Percentiles rank a stretch among this genome's conserved stretches.
Conservation (phyloP, 2,888 invertebrate genomes). For the Netelia fuscicornis region DNA sequence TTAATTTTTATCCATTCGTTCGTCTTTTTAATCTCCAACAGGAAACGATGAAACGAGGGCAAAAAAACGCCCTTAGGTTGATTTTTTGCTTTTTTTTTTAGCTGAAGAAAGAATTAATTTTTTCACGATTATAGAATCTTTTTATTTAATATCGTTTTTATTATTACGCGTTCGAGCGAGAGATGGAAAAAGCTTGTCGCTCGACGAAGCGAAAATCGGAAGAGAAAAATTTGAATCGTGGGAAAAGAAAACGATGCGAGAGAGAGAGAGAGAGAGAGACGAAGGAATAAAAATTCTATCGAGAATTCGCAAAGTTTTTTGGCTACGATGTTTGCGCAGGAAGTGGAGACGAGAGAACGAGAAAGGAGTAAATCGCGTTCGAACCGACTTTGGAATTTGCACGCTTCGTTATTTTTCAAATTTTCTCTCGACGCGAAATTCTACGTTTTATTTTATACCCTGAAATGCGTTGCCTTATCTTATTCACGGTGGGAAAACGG, state of each 20-base stretch:
- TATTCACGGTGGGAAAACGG: neutral
- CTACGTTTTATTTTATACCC: neutral
- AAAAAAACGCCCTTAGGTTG: neutral
- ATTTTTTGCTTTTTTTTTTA: neutral
- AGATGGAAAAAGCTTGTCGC: neutral
- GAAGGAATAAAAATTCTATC: neutral
- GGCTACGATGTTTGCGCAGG: neutral
- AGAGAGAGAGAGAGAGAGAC: neutral
- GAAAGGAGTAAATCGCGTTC: conserved; percentile 10
- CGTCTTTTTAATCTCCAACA: neutral
- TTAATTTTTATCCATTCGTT: neutral
- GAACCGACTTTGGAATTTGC: conserved; percentile 21
- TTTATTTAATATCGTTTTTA: too few relatives aligned
- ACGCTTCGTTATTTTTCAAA: neutral
- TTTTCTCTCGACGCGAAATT: neutral
- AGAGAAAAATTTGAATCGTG: conserved; percentile 10
- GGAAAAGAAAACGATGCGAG: neutral
- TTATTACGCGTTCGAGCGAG: neutral
- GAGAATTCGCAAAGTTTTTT: neutral
- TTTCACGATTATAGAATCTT: too few relatives aligned
- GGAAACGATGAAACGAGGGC: neutral
- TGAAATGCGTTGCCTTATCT: conserved; percentile 6
- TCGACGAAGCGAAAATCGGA: conserved; percentile 25
- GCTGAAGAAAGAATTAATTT: too few relatives aligned
- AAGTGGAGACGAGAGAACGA: neutral